phyloP scores from a whole-genome alignment of 1,140 invertebrate species.

The Vanessa atalanta region DNA sequence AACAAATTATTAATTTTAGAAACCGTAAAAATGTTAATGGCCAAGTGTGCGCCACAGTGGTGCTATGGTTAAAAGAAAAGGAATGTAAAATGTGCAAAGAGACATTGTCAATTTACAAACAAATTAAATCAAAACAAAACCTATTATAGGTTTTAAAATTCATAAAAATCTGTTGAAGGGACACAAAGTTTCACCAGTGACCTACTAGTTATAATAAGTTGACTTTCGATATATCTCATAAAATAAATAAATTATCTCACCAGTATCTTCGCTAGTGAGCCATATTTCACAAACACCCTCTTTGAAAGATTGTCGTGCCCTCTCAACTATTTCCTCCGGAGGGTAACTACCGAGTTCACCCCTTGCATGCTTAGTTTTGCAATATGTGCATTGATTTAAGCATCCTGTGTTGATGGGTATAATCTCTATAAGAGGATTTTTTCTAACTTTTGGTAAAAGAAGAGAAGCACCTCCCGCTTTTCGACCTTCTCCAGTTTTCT shows the following conservation, averaged over 20 bases:
- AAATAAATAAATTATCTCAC: slow-evolving; percentile 50
- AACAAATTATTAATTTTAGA: no score
- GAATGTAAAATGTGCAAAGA: no score
- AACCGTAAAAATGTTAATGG: no score
- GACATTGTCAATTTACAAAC: no score
- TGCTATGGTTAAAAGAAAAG: no score
- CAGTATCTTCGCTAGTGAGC: slow-evolving; percentile 99
- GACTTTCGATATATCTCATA: no score
- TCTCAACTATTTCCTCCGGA: slow-evolving; percentile 89
- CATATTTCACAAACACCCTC: slow-evolving; percentile 99
- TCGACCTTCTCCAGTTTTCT: slow-evolving; percentile 89
- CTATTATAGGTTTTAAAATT: no score
- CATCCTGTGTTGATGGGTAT: slow-evolving; percentile 99
- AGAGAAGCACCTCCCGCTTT: slow-evolving; percentile 94
- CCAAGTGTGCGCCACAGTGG: no score
- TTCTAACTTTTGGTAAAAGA: slow-evolving; percentile 94
- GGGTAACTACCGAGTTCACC: slow-evolving; percentile 97
- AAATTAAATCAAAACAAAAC: no score
- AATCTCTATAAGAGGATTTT: slow-evolving; percentile 98
- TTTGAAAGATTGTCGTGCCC: slow-evolving; percentile 91
- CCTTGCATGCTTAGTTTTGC: slow-evolving; percentile 98
- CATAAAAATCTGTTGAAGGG: no score
- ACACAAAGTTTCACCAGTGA: no score
- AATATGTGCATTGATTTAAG: slow-evolving; percentile 99
- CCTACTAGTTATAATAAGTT: no score